phyloP scores from a whole-genome alignment of 2,113 vertebrate species.

The Cygnus buccinator region DNA sequence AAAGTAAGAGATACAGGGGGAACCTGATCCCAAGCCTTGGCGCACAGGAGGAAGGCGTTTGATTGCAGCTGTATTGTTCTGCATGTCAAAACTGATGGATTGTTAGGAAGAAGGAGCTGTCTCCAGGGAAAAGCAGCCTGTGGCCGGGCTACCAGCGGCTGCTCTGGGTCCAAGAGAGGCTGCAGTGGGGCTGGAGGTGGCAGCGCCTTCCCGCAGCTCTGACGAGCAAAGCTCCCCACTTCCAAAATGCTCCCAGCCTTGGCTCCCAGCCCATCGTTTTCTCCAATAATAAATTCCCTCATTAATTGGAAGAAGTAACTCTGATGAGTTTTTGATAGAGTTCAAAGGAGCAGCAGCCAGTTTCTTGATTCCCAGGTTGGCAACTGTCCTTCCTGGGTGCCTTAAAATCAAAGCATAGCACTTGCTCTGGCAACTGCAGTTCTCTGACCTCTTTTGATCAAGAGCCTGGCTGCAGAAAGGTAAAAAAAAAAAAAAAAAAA shows the following conservation, averaged over 20 bases:
- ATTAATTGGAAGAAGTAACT: slow-evolving; percentile 41
- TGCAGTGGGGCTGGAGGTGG: background rate
- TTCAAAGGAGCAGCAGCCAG: slow-evolving; percentile 44
- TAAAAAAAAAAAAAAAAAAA: background rate
- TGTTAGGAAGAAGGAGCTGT: background rate
- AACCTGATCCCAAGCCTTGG: background rate
- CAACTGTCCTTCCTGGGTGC: slow-evolving; percentile 7
- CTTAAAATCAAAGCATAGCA: background rate
- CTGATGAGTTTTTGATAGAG: slow-evolving; percentile 46
- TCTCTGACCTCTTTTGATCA: slow-evolving; percentile 53
- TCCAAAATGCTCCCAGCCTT: background rate
- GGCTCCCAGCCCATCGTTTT: background rate
- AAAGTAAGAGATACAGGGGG: slow-evolving; percentile 46
- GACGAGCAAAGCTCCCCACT: background rate
- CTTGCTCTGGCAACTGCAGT: background rate
- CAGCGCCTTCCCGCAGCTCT: background rate
- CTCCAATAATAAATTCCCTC: background rate
- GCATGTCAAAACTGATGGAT: background rate
- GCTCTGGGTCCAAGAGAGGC: background rate
- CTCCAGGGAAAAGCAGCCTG: background rate
- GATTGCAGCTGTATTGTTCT: slow-evolving; percentile 60
- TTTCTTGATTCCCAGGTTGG: slow-evolving; percentile 19
- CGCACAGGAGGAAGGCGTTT: background rate
- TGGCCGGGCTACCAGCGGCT: background rate
- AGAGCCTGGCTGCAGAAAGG: slow-evolving; percentile 31